phyloP scores from a whole-genome alignment of 2,888 invertebrate species.

The Pachycephus smyrnensis region DNA sequence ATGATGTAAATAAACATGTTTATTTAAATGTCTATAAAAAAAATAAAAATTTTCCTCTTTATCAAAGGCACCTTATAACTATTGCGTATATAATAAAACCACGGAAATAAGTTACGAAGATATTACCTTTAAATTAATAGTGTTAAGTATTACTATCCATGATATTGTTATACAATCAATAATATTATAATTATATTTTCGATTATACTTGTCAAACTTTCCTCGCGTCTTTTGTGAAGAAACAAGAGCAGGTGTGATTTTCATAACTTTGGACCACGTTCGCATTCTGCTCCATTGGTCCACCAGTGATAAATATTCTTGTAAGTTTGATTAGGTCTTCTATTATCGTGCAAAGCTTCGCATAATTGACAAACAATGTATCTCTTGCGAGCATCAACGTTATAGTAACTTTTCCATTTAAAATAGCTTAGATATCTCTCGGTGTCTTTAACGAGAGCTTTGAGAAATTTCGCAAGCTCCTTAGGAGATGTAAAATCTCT shows the following conservation, averaged over 20 bases:
- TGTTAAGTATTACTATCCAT: background rate
- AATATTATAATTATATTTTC: background rate
- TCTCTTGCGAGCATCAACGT: constrained; percentile 20
- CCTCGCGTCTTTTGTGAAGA: background rate
- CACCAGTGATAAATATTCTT: constrained; percentile 9
- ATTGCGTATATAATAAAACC: background rate
- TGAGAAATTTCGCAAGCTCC: constrained; percentile 69
- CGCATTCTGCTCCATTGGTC: background rate
- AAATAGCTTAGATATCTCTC: constrained; percentile 72
- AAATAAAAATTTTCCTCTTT: background rate
- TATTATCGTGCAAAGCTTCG: constrained; percentile 14
- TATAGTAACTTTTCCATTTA: constrained; percentile 68
- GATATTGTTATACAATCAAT: background rate
- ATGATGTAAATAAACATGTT: too few species aligned
- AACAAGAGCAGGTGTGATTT: background rate
- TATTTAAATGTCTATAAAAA: too few species aligned
- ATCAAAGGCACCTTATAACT: background rate
- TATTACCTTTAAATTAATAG: background rate
- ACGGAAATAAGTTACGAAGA: background rate
- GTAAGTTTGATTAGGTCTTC: background rate
- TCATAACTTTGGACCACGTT: background rate
- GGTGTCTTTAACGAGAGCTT: constrained; percentile 68
- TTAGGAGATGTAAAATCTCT: constrained; percentile 69
- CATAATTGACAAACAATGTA: constrained; percentile 19
- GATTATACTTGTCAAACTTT: background rate